phyloP scores from a whole-genome alignment of 92 coral and sea anemone species.

The Epizoanthus stellaris region DNA sequence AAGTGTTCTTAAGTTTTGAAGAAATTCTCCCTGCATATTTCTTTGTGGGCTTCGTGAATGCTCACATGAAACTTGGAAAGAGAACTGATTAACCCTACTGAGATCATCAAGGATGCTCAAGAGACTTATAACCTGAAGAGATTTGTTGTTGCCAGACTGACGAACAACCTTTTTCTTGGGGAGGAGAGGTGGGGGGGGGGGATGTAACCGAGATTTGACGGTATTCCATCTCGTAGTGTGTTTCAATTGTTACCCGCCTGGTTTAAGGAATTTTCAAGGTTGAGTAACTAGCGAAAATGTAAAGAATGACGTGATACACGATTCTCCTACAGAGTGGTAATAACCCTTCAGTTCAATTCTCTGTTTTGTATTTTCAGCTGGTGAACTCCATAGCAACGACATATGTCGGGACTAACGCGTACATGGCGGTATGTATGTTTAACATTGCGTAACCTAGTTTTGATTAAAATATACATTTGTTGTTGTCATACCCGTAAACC shows the following conservation, averaged over 20 bases:
- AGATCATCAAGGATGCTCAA: too few relatives aligned
- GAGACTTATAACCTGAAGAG: background rate
- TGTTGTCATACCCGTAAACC: background rate
- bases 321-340: background rate
- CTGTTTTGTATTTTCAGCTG: conserved; percentile 62
- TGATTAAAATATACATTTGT: background rate
- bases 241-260: background rate
- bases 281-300: too few relatives aligned
- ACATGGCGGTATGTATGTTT: conserved; percentile 92
- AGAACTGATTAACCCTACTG: background rate
- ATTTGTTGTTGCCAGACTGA: too few relatives aligned
- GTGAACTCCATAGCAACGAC: conserved; percentile 98
- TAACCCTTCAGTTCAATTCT: background rate
- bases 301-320: too few relatives aligned
- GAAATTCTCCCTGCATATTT: too few relatives aligned
- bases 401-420: conserved; percentile 97
- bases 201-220: background rate
- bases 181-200: too few relatives aligned
- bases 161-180: too few relatives aligned
- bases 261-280: background rate
- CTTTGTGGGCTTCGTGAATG: too few relatives aligned
- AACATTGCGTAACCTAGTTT: background rate
- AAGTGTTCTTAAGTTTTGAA: too few relatives aligned
- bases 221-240: background rate
- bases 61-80: background rate